Evolutionary conservation across 2,797 vertebrate species (phyloP).

Genomic region (Schizopygopsis malacanthus): DNA sequence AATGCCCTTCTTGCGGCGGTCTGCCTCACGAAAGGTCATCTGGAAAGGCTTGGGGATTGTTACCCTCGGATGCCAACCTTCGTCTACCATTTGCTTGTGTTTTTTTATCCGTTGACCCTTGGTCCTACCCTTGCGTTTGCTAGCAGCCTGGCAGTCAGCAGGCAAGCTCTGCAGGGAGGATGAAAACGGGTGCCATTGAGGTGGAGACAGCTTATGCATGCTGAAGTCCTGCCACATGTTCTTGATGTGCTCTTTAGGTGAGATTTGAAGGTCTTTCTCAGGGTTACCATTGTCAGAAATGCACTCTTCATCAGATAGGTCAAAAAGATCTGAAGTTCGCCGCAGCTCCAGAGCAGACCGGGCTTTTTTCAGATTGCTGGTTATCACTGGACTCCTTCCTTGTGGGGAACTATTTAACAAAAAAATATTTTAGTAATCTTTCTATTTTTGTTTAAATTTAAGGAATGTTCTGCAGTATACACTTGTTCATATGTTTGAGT

Average conservation of each 20-base stretch:
- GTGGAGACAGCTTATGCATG: conserved; percentile 74
- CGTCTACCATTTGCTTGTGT: conserved; percentile 37
- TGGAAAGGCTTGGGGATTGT: conserved; percentile 91
- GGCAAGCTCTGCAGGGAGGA: conserved; percentile 67
- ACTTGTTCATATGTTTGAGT: neutral
- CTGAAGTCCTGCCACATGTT: conserved; percentile 90
- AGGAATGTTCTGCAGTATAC: neutral
- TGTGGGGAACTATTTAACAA: conserved; percentile 70
- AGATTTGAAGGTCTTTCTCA: conserved; percentile 71
- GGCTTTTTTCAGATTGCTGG: conserved; percentile 73
- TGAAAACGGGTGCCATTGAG: conserved; percentile 56
- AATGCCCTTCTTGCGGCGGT: conserved; percentile 74
- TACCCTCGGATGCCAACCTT: conserved; percentile 67
- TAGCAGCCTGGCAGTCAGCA: conserved; percentile 23
- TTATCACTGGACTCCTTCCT: conserved; percentile 57
- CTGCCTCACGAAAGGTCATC: conserved; percentile 89
- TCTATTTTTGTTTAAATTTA: neutral
- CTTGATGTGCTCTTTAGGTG: conserved; percentile 83
- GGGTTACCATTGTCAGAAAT: conserved; percentile 42
- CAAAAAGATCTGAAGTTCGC: conserved; percentile 66
- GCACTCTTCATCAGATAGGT: conserved; percentile 71
- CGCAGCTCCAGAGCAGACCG: conserved; percentile 82
- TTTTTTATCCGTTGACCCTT: conserved; percentile 13
- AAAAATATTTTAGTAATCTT: neutral
- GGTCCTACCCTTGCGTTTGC: conserved; percentile 14